Conservation (phyloP, 2,888 invertebrate species). For the Sympetrum striolatum region DNA sequence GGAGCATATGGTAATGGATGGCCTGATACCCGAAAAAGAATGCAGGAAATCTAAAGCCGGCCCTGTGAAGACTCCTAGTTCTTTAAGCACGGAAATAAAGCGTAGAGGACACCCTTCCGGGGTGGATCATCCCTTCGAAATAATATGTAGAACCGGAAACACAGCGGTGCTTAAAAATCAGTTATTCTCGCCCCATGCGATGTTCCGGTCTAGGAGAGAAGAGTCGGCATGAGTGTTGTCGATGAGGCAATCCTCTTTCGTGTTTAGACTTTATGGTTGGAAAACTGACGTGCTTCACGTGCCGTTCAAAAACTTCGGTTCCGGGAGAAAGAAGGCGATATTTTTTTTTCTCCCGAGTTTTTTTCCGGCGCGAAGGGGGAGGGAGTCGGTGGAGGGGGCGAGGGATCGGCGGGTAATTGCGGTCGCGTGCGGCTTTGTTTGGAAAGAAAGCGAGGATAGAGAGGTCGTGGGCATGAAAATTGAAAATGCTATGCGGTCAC, state of each 20-base stretch:
- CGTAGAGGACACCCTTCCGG: background rate
- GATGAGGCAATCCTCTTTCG: background rate
- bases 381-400: background rate
- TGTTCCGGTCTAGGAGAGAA: background rate
- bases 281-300: constrained; percentile 23
- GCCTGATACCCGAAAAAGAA: too few species aligned
- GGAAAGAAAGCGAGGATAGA: background rate
- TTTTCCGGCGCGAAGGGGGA: background rate
- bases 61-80: too few species aligned
- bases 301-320: constrained; percentile 35
- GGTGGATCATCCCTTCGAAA: background rate
- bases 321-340: background rate
- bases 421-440: constrained; percentile 43
- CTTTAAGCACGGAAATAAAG: background rate
- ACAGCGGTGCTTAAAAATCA: background rate
- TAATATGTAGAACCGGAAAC: background rate
- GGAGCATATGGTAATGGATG: too few species aligned
- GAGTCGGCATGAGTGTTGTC: background rate
- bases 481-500: constrained; percentile 35
- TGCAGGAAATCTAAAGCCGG: too few species aligned
- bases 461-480: constrained; percentile 35
- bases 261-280: constrained; percentile 3
- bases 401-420: constrained; percentile 15
- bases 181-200: background rate
- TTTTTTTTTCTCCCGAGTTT: background rate